Evolutionary conservation across 2,113 vertebrate species (phyloP).

Genomic region (Clarias batrachus): DNA sequence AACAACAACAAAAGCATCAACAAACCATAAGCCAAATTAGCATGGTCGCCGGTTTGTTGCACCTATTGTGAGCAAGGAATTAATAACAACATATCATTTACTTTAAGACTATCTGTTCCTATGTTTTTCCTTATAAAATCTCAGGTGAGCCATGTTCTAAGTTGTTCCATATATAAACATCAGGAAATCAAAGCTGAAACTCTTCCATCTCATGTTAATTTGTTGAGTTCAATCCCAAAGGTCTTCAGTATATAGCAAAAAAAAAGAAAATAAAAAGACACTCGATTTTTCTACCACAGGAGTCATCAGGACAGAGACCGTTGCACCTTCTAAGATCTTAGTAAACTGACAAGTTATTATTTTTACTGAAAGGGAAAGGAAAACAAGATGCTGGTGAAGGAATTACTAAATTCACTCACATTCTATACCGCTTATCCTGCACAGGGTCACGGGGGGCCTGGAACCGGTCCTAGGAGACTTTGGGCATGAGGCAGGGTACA

Average conservation of each 20-base stretch:
- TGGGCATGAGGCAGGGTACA: no score
- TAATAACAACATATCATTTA: not conserved
- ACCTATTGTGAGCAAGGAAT: not conserved
- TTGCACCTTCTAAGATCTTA: not conserved
- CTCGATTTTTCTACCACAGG: not conserved
- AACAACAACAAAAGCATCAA: not conserved
- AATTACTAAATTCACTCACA: not conserved
- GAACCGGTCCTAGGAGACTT: no score
- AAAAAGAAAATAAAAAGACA: not conserved
- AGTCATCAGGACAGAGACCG: not conserved
- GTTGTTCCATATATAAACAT: not conserved
- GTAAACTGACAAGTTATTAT: not conserved
- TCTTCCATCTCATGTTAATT: not conserved
- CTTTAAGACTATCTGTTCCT: not conserved
- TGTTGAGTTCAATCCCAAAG: not conserved
- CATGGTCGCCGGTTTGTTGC: not conserved
- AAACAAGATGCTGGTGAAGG: not conserved
- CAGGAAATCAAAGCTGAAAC: not conserved
- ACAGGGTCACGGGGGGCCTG: no score
- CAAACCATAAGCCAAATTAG: not conserved
- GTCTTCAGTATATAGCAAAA: not conserved
- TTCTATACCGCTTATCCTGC: no score
- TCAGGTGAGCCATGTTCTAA: not conserved
- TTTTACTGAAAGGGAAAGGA: not conserved
- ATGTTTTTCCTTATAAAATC: not conserved